These are phyloP conservation scores for Prunella himalayana DNA, from an alignment of 2,113 vertebrate genomes.

Conservation along the genomic window DNA sequence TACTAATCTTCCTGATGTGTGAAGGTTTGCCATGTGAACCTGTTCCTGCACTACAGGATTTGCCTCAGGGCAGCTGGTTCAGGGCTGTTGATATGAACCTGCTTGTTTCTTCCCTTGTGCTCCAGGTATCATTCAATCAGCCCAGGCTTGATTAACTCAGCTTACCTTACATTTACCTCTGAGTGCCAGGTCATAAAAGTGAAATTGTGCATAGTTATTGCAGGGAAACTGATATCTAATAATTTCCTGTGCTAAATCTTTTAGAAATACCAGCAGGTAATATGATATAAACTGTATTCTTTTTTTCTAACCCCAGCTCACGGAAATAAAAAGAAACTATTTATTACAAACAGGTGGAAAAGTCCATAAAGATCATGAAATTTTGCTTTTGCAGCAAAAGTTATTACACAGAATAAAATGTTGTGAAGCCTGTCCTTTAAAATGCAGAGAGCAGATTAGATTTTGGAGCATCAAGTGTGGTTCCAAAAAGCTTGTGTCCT, in stretches of 20 bases:
- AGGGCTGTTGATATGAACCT: neutral
- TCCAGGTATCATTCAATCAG: neutral
- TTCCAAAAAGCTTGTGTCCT: neutral
- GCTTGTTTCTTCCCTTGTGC: neutral
- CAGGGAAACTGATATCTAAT: neutral
- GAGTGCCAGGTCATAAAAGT: neutral
- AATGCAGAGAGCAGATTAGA: neutral
- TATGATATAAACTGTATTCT: neutral
- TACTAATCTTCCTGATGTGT: neutral
- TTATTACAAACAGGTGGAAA: neutral
- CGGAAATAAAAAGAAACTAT: neutral
- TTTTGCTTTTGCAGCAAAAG: neutral
- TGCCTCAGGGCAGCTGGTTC: neutral
- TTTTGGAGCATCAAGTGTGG: neutral
- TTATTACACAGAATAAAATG: neutral
- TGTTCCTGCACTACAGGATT: neutral
- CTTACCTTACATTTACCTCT: neutral
- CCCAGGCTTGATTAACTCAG: neutral
- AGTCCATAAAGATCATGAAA: neutral
- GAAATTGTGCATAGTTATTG: neutral
- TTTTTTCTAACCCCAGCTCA: neutral
- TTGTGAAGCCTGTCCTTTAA: neutral
- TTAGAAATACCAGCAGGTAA: neutral
- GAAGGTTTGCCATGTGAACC: neutral
- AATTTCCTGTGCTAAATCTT: neutral